Evolutionary conservation across 2,113 vertebrate species (phyloP).

Genomic region (Probosciger aterrimus): DNA sequence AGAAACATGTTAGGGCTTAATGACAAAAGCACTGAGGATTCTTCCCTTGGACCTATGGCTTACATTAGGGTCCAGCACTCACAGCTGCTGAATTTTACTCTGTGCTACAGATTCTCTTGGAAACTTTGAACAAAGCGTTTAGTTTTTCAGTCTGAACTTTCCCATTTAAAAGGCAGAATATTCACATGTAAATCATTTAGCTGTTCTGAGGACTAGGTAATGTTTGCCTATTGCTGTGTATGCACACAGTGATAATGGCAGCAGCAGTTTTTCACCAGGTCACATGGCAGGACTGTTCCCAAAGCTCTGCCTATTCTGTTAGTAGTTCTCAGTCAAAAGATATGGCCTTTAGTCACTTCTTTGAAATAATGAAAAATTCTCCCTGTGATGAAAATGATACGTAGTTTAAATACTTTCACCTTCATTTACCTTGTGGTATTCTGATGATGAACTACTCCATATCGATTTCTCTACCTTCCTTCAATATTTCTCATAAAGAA

Average conservation of each 20-base stretch:
- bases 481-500: not conserved
- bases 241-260: not conserved
- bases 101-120: not conserved
- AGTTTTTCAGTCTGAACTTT: not conserved
- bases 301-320: not conserved
- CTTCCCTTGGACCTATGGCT: not conserved
- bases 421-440: not conserved
- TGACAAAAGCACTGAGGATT: not conserved
- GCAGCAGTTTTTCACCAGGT: not conserved
- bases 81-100: not conserved
- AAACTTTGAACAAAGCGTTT: not conserved
- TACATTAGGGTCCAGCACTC: not conserved
- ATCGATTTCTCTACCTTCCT: not conserved
- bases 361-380: not conserved
- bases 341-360: not conserved
- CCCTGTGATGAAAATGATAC: not conserved
- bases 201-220: not conserved
- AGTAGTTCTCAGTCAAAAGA: not conserved
- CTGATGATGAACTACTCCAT: not conserved
- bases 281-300: not conserved
- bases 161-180: not conserved
- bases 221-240: not conserved
- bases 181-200: not conserved
- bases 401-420: not conserved
- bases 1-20: not conserved